Percentiles rank a stretch among this genome's conserved stretches.
These are phyloP conservation scores for Epinephelus malabaricus DNA, from an alignment of 2,797 vertebrate species.

Conservation along the genomic window DNA sequence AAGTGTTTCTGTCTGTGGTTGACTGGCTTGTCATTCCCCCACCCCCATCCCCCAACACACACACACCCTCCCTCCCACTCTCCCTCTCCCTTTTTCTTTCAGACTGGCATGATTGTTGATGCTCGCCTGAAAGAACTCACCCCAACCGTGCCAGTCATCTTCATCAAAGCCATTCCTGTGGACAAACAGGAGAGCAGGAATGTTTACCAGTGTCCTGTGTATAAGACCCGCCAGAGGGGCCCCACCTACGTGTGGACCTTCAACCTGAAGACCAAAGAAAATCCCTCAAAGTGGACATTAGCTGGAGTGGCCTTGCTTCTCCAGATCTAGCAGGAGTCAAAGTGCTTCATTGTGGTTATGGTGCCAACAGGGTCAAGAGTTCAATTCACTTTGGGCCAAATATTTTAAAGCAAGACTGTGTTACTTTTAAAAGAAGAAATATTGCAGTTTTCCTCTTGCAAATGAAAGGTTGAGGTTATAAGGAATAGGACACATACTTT, in stretches of 20 bases:
- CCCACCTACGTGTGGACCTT: conserved; percentile 96
- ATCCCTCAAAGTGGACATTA: conserved; percentile 93
- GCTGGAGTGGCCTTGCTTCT: conserved; percentile 94
- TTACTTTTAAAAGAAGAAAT: neutral
- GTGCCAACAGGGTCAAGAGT: conserved; percentile 36
- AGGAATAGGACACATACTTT: neutral
- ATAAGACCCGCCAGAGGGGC: conserved; percentile 93
- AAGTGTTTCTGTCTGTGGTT: conserved; percentile 44
- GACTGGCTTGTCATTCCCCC: conserved; percentile 23
- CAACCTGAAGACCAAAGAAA: conserved; percentile 94
- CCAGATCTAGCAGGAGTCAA: conserved; percentile 81
- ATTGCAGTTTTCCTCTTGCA: neutral
- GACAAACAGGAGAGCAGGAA: conserved; percentile 90
- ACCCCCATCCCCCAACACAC: neutral
- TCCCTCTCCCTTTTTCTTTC: conserved; percentile 13
- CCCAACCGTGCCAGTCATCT: conserved; percentile 91
- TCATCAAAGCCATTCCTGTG: conserved; percentile 90
- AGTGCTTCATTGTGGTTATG: neutral
- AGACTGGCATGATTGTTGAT: conserved; percentile 91
- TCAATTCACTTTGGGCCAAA: neutral
- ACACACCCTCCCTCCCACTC: neutral
- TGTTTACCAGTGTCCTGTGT: conserved; percentile 92
- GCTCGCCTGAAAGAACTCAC: conserved; percentile 93
- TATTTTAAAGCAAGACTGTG: neutral
- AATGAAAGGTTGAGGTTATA: neutral